Evolutionary conservation across 2,888 invertebrate species (phyloP), one percentile per base, ranked within the genome.

Genomic region (Agrenia bidenticulata): DNA sequence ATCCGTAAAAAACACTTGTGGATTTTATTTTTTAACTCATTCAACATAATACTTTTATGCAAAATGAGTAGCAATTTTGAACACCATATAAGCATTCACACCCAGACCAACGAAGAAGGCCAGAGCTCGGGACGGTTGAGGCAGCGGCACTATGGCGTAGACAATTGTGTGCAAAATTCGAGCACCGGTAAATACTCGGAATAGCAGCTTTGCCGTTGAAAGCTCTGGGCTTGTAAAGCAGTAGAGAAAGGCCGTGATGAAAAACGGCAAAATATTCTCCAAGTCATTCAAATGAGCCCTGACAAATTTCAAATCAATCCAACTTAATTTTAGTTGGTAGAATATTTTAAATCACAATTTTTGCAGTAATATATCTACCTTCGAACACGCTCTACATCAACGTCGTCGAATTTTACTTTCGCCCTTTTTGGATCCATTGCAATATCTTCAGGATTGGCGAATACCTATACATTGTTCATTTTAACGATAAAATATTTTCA

Each of bases 231-330:
- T 81, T 0, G 86, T 87, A 26, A 84, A 81, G 63, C 86, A 77
- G 80, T 87, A 89, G 63, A 86, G 78, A 2, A 85, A 82, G 4
- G 84, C 85, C 32, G 86, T 79, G 15, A 86, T 76, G 78, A 87
- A 82, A 78, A 88, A 89, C 0, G 85, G 82, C 0, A 86, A 83
- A 61, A 89, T 88, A 78, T 88, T 89, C 80, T 89, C 89, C 79
- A 89, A 78, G 78, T 89, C 89, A 77, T 89, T 89, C 75, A 84
- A 81, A 77, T 88, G 87, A 9, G 87, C 88, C 76, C 88, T 87
- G 79, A 5, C 80, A 80, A 24, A 51, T 27, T 21, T 5, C 9
- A 50, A 50, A 32, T 19, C n/a, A 32, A 32, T 32, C 4, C 32
- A 11, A 32, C 4, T 32, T 32, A 32, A 4, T 11, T 32, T 32